Percentiles rank a stretch among this genome's conserved stretches.
phyloP scores from a whole-genome alignment of 2,797 vertebrate genomes.

The Lagodon rhomboides region DNA sequence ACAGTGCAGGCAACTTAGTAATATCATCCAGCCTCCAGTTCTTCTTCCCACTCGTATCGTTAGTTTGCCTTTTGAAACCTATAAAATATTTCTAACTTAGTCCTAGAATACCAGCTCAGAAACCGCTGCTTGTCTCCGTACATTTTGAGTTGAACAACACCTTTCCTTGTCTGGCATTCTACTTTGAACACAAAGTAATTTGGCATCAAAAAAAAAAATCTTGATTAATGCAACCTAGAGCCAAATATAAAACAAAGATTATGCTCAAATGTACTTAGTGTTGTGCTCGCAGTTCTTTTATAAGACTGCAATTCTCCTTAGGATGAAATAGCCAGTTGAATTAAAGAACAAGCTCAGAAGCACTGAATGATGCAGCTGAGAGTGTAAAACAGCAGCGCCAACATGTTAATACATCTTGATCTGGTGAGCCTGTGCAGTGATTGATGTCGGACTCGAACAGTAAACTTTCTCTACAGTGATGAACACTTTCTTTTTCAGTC shows the following conservation, averaged over 20 bases:
- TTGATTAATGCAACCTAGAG: not conserved
- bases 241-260: not conserved
- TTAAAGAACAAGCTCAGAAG: conserved; percentile 40
- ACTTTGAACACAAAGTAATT: conserved; percentile 40
- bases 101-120: not conserved
- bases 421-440: conserved; percentile 6
- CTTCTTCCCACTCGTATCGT: not conserved
- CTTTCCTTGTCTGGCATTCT: conserved; percentile 44
- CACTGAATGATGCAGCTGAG: conserved; percentile 22
- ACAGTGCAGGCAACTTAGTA: not conserved
- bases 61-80: conserved; percentile 11
- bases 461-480: not conserved
- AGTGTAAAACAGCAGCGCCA: conserved; percentile 12
- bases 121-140: conserved; percentile 19
- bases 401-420: conserved; percentile 9
- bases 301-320: conserved; percentile 10
- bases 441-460: conserved; percentile 21
- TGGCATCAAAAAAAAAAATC: conserved; percentile 13
- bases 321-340: conserved; percentile 34
- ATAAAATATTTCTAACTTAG: not conserved
- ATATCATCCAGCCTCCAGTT: not conserved
- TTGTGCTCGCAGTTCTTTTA: conserved; percentile 17
- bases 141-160: conserved; percentile 30
- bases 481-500: not conserved
- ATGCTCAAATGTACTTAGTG: not conserved